These are phyloP conservation scores for Gonioctena quinquepunctata DNA, from an alignment of 1,140 invertebrate genomes.

Conservation along the genomic window DNA sequence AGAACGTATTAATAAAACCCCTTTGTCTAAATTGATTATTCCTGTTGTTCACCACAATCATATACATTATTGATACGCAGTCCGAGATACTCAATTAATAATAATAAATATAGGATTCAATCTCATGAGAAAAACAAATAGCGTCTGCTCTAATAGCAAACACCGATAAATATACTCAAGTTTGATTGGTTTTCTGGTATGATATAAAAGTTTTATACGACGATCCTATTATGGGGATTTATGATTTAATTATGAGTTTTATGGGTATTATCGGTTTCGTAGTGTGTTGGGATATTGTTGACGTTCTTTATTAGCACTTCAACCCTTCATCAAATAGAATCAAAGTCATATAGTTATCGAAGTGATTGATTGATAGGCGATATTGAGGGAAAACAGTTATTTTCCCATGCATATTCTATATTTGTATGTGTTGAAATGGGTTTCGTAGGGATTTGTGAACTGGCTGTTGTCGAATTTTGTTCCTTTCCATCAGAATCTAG, in stretches of 20 bases:
- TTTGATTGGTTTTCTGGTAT: slow-evolving; percentile 9
- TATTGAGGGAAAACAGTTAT: too few species aligned
- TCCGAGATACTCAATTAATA: not conserved
- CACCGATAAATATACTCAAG: slow-evolving; percentile 16
- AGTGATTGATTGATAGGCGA: too few species aligned
- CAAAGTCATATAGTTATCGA: not conserved
- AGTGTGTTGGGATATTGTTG: slow-evolving; percentile 5
- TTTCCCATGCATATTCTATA: too few species aligned
- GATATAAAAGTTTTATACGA: slow-evolving; percentile 7
- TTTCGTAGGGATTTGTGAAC: too few species aligned
- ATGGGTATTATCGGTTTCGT: slow-evolving; percentile 1
- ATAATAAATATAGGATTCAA: slow-evolving; percentile 1
- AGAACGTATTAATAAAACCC: not conserved
- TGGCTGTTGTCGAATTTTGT: too few species aligned
- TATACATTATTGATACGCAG: slow-evolving; percentile 11
- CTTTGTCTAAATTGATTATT: slow-evolving; percentile 1
- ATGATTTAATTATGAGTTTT: slow-evolving; percentile 26
- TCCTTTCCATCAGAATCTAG: too few species aligned
- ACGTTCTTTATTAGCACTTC: not conserved
- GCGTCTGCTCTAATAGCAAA: slow-evolving; percentile 1
- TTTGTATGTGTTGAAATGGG: too few species aligned
- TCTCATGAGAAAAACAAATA: slow-evolving; percentile 12
- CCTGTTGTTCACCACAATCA: not conserved
- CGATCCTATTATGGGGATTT: slow-evolving; percentile 6
- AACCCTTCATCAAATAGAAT: not conserved